Evolutionary conservation across 2,797 vertebrate species (phyloP).

Genomic region (Crypturellus tataupa): DNA sequence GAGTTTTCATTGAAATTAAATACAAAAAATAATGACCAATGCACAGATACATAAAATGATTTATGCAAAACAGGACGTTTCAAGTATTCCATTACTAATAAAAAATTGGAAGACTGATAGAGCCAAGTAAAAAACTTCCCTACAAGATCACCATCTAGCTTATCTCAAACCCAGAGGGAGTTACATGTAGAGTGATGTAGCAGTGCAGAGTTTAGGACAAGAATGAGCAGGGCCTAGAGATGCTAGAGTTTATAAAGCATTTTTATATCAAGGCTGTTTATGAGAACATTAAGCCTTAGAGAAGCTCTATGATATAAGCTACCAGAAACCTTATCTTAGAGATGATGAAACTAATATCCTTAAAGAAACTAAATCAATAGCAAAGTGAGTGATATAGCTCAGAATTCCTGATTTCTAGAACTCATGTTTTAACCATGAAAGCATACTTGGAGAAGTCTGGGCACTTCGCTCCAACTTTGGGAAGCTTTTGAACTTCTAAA

Average conservation of each 20-base stretch:
- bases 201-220: slow-evolving; percentile 1
- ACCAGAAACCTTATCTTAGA: not conserved
- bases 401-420: not conserved
- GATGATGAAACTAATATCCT: not conserved
- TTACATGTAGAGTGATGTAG: slow-evolving; percentile 30
- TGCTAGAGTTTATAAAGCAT: not conserved
- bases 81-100: slow-evolving; percentile 5
- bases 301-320: not conserved
- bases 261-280: not conserved
- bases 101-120: slow-evolving; percentile 41
- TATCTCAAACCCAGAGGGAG: slow-evolving; percentile 43
- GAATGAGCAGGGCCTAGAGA: not conserved
- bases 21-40: not conserved
- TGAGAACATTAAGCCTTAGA: slow-evolving; percentile 6
- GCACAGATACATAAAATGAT: not conserved
- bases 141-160: slow-evolving; percentile 55
- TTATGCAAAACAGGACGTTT: not conserved
- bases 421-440: not conserved
- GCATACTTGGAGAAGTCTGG: not conserved
- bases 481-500: not conserved
- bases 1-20: not conserved
- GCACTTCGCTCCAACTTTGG: not conserved
- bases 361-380: not conserved
- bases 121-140: slow-evolving; percentile 37
- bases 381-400: not conserved